These are phyloP conservation scores for Pammene fasciana DNA, from an alignment of 2,888 invertebrate species.

Conservation along the genomic window DNA sequence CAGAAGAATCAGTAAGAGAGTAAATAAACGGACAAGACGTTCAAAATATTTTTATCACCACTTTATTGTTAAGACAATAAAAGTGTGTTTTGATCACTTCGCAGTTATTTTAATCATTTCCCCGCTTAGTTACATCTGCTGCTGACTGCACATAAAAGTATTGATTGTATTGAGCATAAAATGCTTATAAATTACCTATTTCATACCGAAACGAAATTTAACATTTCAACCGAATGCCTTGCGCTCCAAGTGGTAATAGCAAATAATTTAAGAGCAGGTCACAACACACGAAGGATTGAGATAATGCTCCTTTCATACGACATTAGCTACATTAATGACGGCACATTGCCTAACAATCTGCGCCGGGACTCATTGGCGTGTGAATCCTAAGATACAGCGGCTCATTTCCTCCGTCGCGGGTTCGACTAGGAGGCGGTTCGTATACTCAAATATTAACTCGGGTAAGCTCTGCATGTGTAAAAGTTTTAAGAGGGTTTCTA, in stretches of 20 bases:
- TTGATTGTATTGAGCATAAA: no score
- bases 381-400: constrained; percentile 83
- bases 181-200: no score
- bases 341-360: constrained; percentile 83
- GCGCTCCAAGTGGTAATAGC: constrained; percentile 13
- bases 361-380: constrained; percentile 74
- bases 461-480: constrained; percentile 21
- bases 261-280: constrained; percentile 44
- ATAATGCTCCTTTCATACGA: constrained; percentile 82
- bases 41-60: no score
- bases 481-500: constrained; percentile 15
- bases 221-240: neutral
- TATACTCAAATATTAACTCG: constrained; percentile 45
- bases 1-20: no score
- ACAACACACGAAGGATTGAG: constrained; percentile 66
- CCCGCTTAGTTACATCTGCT: no score
- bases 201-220: no score
- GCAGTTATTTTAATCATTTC: no score
- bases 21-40: no score
- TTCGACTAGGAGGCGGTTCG: constrained; percentile 50
- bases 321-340: constrained; percentile 82
- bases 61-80: no score
- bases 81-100: no score
- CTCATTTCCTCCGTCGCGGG: constrained; percentile 75
- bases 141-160: no score